Percentiles rank a stretch among this genome's conserved stretches.
Conservation (phyloP, 2,797 vertebrate genomes). For the Tapirus indicus region DNA sequence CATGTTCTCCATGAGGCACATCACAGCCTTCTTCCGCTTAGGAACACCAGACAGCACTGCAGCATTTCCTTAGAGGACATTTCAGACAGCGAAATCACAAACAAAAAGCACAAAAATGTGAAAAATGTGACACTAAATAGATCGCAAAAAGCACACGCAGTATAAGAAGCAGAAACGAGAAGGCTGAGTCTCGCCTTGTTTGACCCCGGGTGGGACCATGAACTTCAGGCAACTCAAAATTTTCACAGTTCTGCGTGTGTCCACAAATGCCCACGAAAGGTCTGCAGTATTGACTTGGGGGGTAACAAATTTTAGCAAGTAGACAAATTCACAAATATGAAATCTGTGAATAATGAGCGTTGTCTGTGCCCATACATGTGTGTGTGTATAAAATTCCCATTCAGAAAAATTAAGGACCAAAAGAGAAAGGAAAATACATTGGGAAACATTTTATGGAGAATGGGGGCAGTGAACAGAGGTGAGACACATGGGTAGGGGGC, state of each 20-base stretch:
- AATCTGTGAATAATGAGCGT: background rate
- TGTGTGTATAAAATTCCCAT: background rate
- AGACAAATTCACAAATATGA: background rate
- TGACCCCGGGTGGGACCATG: background rate
- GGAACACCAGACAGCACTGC: background rate
- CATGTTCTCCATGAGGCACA: background rate
- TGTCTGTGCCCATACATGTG: too few relatives aligned
- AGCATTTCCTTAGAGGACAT: background rate
- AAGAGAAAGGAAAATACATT: background rate
- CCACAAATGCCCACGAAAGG: background rate
- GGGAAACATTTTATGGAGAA: background rate
- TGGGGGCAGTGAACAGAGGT: background rate
- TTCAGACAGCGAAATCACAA: background rate
- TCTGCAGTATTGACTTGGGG: background rate
- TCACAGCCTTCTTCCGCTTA: background rate
- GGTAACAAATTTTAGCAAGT: background rate
- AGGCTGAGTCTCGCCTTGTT: background rate
- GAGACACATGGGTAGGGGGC: background rate
- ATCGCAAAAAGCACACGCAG: background rate
- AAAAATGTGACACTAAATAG: background rate
- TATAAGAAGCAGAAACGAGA: background rate
- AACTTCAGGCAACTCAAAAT: background rate
- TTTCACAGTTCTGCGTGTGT: background rate
- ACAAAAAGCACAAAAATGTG: background rate
- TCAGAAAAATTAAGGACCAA: background rate